Evolutionary conservation across 37 sponge, comb jelly and placozoan species (phyloP), one percentile per base, ranked within the genome.

Genomic region (Corticium candelabrum): DNA sequence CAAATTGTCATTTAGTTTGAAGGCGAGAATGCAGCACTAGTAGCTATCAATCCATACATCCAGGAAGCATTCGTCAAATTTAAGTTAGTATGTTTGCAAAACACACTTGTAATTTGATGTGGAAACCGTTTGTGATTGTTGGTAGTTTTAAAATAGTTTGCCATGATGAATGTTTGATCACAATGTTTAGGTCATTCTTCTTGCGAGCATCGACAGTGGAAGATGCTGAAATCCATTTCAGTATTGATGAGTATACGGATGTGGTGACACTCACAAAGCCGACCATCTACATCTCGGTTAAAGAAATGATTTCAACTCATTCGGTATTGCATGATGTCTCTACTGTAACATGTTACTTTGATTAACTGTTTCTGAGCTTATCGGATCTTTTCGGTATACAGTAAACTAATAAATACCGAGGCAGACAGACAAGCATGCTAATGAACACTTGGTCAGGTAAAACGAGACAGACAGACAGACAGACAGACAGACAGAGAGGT

Each of bases 211-310:
- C 93, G 37, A 88, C 90, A 0, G 96, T 99, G 1, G 87, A 84
- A 1, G 81, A 85, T 30, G 83, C 96, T 1, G 96, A 87, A 67
- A 81, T 82, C 37, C 86, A 85, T 74, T 92, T 95, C 67, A 88
- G 90, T 37, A 82, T 92, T 40, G 95, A 92, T 74, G 91, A 99
- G 75, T 99, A 90, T 83, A 85, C 92, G 62, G 99, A 99, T 32
- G 87, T 92, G 35, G 88, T 89, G 37, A 95, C 90, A 93, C 78
- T 99, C 69, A 86, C 91, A 39, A 92, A 90, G 40, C 99, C 99
- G 1, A 89, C 90, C 78, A 94, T 99, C 75, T 95, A 92, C 84
- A 99, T 99, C 77, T 90, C 93, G 36, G 89, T 90, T 40, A 89
- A 86, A 35, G 99, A 99, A 41, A 83, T 99, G n/a, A 74, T 79